A percentile compares a stretch with the other conserved stretches of the same genome.
phyloP scores from a whole-genome alignment of 1,140 invertebrate species.

The Dryas iulia region DNA sequence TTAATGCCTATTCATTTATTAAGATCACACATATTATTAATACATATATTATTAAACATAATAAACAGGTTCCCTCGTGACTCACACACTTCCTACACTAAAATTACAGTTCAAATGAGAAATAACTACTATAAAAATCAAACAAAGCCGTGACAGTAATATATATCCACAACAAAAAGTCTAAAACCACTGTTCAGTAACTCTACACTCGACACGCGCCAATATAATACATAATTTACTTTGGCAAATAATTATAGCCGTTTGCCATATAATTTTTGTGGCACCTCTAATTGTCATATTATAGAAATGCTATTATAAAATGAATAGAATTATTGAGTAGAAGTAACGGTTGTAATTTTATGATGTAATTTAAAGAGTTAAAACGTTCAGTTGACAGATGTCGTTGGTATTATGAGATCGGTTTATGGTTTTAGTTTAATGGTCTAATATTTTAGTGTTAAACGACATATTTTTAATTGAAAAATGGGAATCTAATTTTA shows the following conservation, averaged over 20 bases:
- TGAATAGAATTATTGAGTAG: slow-evolving; percentile 10
- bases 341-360: slow-evolving; percentile 7
- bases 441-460: background rate
- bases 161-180: slow-evolving; percentile 70
- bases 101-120: background rate
- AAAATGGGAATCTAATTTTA: background rate
- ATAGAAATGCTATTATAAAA: slow-evolving; percentile 1
- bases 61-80: background rate
- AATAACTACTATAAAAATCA: slow-evolving; percentile 1
- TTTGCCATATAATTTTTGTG: slow-evolving; percentile 7
- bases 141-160: slow-evolving; percentile 41
- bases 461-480: background rate
- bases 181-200: slow-evolving; percentile 49
- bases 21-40: background rate
- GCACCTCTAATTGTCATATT: slow-evolving; percentile 16
- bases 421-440: background rate
- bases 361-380: background rate
- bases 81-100: background rate
- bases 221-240: slow-evolving; percentile 13
- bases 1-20: background rate
- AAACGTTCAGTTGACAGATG: background rate
- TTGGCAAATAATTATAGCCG: slow-evolving; percentile 5
- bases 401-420: background rate
- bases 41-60: background rate
- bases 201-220: slow-evolving; percentile 39